Conservation (phyloP, 2,888 invertebrate species). For the Schizotus pectinicornis region DNA sequence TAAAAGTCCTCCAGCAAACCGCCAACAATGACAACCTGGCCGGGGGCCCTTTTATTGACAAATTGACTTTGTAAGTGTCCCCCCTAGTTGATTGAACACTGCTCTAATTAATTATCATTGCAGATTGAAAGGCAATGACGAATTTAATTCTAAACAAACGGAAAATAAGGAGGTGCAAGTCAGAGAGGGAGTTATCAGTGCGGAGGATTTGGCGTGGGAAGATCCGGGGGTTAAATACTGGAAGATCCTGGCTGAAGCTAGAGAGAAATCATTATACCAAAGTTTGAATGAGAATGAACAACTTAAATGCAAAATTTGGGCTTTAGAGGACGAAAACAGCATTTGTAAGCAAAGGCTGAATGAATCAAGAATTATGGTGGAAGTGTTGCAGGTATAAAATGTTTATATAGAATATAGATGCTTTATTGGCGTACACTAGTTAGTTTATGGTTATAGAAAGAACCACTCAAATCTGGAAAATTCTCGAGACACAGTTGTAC, state of each 20-base stretch:
- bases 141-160: conserved; percentile 29
- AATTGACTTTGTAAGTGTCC: conserved; percentile 36
- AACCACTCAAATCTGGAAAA: too few species aligned
- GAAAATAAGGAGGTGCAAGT: conserved; percentile 68
- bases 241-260: conserved; percentile 76
- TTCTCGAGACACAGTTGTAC: too few species aligned
- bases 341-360: conserved; percentile 75
- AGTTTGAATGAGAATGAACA: conserved; percentile 75
- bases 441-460: too few species aligned
- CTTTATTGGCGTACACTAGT: too few species aligned
- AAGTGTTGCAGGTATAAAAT: conserved; percentile 71
- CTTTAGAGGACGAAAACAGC: conserved; percentile 66
- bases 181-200: conserved; percentile 62
- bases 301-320: conserved; percentile 60
- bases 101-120: conserved; percentile 4
- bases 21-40: conserved; percentile 76
- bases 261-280: conserved; percentile 73
- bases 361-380: conserved; percentile 76
- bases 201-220: conserved; percentile 72
- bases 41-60: conserved; percentile 63
- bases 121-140: not conserved
- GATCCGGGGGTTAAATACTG: conserved; percentile 76
- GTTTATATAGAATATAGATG: not conserved
- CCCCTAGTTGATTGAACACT: conserved; percentile 1
- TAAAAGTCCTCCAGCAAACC: conserved; percentile 76